Conservation (phyloP, 35 echinoderm and acorn worm genomes). For the Eucidaris tribuloides region DNA sequence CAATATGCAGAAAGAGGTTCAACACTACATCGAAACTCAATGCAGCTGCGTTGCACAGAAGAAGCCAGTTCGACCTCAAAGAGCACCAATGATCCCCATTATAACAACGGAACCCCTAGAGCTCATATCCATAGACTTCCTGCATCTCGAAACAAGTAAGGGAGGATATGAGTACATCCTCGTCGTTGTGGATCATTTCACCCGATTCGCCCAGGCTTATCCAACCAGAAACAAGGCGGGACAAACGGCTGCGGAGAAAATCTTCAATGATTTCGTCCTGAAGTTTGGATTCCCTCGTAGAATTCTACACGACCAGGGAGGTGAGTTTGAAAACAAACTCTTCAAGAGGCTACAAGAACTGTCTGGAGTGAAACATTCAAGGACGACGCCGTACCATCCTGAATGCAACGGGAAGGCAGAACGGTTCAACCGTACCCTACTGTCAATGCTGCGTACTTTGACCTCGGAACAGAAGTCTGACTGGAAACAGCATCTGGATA, state of each 20-base stretch:
- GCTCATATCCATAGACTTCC: slow-evolving; percentile 60
- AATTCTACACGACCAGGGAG: slow-evolving; percentile 62
- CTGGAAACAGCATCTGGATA: slow-evolving; percentile 53
- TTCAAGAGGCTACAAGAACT: slow-evolving; percentile 29
- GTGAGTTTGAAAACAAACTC: slow-evolving; percentile 51
- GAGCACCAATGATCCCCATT: slow-evolving; percentile 48
- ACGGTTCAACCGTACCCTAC: slow-evolving; percentile 30
- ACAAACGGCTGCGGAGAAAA: slow-evolving; percentile 53
- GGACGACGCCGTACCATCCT: too few species aligned
- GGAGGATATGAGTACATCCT: slow-evolving; percentile 53
- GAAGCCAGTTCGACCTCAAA: not conserved
- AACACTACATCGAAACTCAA: slow-evolving; percentile 18
- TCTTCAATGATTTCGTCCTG: slow-evolving; percentile 48
- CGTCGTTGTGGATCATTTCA: slow-evolving; percentile 61
- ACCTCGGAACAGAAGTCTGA: slow-evolving; percentile 49
- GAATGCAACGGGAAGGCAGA: slow-evolving; percentile 44
- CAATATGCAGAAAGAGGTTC: slow-evolving; percentile 19
- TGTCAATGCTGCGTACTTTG: slow-evolving; percentile 26
- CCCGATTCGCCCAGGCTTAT: slow-evolving; percentile 55
- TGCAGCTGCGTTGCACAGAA: slow-evolving; percentile 35
- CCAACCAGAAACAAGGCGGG: slow-evolving; percentile 56
- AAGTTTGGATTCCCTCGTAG: slow-evolving; percentile 40
- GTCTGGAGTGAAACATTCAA: slow-evolving; percentile 11
- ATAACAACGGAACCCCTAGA: slow-evolving; percentile 53
- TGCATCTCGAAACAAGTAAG: slow-evolving; percentile 35